These are phyloP conservation scores for Myzus persicae DNA, from an alignment of 1,140 invertebrate species.

Conservation along the genomic window DNA sequence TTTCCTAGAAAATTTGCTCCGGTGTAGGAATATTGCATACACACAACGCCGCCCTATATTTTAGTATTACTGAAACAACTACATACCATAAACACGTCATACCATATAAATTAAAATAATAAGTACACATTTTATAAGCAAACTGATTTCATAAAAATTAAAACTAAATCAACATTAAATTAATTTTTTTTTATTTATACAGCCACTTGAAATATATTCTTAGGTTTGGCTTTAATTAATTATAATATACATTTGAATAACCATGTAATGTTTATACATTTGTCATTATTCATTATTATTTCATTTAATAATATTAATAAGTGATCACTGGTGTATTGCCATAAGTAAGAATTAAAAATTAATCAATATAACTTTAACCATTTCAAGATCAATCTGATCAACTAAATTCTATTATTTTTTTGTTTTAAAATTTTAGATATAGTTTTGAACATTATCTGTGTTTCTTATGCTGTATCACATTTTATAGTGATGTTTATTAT, in stretches of 20 bases:
- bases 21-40: not conserved
- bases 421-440: not conserved
- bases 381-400: too few species aligned
- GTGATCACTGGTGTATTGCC: not conserved
- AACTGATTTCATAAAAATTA: not conserved
- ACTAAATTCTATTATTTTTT: too few species aligned
- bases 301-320: not conserved
- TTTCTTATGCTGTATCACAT: not conserved
- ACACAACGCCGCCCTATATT: not conserved
- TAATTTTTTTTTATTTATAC: not conserved
- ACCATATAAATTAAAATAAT: conserved; percentile 3
- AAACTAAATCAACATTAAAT: not conserved
- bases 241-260: not conserved
- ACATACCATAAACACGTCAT: not conserved
- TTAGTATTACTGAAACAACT: not conserved
- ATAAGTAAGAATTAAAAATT: too few species aligned
- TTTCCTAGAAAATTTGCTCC: not conserved
- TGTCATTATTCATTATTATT: too few species aligned
- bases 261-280: too few species aligned
- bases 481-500: too few species aligned
- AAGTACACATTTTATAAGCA: not conserved
- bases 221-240: not conserved
- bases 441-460: not conserved
- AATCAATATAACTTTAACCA: not conserved
- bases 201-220: not conserved